phyloP scores from a whole-genome alignment of 1,140 invertebrate species.

The Eriocheir sinensis region DNA sequence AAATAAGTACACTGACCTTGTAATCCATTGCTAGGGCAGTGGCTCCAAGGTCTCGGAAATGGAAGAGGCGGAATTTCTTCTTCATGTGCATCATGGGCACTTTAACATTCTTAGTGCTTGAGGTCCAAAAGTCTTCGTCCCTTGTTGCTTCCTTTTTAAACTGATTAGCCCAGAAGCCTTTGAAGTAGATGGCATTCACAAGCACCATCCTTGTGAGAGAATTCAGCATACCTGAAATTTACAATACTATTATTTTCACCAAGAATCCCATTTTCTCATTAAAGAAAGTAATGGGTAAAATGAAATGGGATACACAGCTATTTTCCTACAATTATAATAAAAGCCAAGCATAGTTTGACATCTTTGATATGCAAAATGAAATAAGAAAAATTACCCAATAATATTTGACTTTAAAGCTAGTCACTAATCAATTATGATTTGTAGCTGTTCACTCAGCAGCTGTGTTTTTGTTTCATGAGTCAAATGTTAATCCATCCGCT shows the following conservation, averaged over 20 bases:
- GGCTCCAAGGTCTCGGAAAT: conserved; percentile 83
- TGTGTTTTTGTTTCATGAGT: no score
- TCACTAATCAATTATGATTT: no score
- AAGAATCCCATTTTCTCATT: no score
- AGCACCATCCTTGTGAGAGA: conserved; percentile 86
- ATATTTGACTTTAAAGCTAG: no score
- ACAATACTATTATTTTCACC: neutral
- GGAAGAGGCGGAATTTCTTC: conserved; percentile 84
- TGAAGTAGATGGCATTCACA: conserved; percentile 93
- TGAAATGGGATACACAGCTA: no score
- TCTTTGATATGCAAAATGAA: no score
- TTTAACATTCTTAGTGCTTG: conserved; percentile 82
- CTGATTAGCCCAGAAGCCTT: conserved; percentile 89
- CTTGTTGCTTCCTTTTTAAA: conserved; percentile 85
- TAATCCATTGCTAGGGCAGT: conserved; percentile 89
- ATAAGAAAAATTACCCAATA: no score
- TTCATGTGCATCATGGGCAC: conserved; percentile 87
- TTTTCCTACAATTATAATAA: no score
- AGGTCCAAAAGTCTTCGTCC: conserved; percentile 84
- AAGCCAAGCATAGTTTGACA: no score
- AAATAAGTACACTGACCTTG: conserved; percentile 82
- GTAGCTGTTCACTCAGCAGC: no score
- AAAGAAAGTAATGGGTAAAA: no score
- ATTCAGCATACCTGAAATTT: conserved; percentile 79
- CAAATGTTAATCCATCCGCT: no score